Base-by-base conservation (phyloP, 2,797 vertebrate species). In the Ctenochaetus hawaiiensis region DNA sequence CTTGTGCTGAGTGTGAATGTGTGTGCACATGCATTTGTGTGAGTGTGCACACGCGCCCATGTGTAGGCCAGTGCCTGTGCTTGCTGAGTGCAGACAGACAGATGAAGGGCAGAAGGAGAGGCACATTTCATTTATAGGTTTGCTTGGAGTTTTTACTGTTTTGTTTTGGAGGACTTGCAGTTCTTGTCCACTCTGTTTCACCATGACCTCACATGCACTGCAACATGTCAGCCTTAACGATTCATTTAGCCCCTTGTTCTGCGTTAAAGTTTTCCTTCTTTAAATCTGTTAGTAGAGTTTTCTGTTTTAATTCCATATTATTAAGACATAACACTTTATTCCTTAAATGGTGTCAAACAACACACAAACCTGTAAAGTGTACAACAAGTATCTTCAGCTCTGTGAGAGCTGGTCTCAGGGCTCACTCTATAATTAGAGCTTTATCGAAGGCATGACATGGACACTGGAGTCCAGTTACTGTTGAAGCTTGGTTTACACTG, bases 131-230 rank as follows among this genome's bases (percentile, higher is more conserved):
- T 91, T 92, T 91, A 90, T 81, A 83, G 87, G 72, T 72, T 78
- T 6, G 61, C 76, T 82, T 53, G 5, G 59, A 82, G 83, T 91
- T 93, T 34, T 93, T 87, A 92, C 87, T 63, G 91, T 90, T 91
- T 88, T 92, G 88, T 91, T 93, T 90, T 89, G 88, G 78, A 92
- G 72, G 80, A 85, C 68, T 77, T 4, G 0, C 51, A 78, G 79
- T 78, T 82, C 80, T 74, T 43, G 67, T 82, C 75, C 76, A 45
- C n/a, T 8, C 51, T 16, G 54, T 81, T 89, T 81, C 69, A 59
- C 63, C 83, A 73, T 77, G 87, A 88, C 82, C 90, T 88, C 88
- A 85, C 78, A 66, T 72, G 88, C 72, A 82, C 84, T 73, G 56
- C 56, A 75, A 57, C 22, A 67, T 65, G 67, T 73, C 75, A 47